Conservation (phyloP, 2,797 vertebrate genomes). For the Chlorospingus semifuscus region DNA sequence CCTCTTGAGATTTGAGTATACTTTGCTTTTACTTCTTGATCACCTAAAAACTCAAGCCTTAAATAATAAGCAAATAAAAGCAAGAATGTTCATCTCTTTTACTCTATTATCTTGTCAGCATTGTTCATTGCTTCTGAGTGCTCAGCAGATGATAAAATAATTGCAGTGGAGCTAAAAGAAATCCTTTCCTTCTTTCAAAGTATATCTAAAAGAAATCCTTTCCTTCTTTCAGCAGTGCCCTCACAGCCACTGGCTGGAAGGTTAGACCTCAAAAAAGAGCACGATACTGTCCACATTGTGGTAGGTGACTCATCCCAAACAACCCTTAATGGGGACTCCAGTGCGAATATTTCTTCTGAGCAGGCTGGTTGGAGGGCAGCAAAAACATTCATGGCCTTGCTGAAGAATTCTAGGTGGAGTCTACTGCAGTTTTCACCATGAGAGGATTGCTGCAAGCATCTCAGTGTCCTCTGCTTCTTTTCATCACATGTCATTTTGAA, state of each 20-base stretch:
- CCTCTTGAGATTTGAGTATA: background rate
- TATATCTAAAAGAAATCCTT: background rate
- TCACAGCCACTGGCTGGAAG: background rate
- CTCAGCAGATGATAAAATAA: background rate
- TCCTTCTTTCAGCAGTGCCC: background rate
- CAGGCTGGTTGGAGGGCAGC: background rate
- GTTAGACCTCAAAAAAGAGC: background rate
- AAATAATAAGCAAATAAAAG: background rate
- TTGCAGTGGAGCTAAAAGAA: background rate
- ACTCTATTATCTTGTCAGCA: background rate
- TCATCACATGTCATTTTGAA: background rate
- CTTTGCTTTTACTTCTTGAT: background rate
- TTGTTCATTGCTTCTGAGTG: background rate
- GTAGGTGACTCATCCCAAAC: background rate
- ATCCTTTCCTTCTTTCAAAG: background rate
- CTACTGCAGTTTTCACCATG: background rate
- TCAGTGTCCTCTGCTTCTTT: background rate
- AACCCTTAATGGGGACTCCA: background rate
- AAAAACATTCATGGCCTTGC: background rate
- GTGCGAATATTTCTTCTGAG: background rate
- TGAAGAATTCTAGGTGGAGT: background rate
- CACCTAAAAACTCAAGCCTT: background rate
- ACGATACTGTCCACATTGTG: rapidly evolving
- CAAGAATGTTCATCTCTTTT: background rate
- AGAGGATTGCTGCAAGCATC: background rate